A percentile compares a stretch with the other conserved stretches of the same genome.
Evolutionary conservation across 2,113 vertebrate species (phyloP).

Genomic region (Megaptera novaeangliae): DNA sequence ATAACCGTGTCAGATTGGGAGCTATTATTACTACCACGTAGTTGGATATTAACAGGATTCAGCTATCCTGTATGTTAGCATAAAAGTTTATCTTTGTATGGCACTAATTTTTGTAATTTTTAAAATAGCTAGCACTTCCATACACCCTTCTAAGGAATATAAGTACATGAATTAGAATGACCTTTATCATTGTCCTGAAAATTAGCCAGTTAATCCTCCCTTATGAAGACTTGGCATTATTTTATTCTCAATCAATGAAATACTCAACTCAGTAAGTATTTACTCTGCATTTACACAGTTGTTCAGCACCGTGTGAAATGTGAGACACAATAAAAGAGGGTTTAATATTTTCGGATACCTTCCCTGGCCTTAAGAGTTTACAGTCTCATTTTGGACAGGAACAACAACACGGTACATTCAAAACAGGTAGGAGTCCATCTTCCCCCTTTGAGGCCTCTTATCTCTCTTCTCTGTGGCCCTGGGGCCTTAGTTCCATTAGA

Average conservation of each 20-base stretch:
- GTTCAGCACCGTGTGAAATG: neutral
- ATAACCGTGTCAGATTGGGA: slow-evolving; percentile 13
- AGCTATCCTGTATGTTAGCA: slow-evolving; percentile 1
- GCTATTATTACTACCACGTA: slow-evolving; percentile 23
- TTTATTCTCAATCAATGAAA: slow-evolving; percentile 6
- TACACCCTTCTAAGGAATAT: neutral
- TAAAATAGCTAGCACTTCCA: slow-evolving; percentile 20
- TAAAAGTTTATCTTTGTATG: slow-evolving; percentile 19
- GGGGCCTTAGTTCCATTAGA: slow-evolving; percentile 2
- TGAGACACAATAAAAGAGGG: neutral
- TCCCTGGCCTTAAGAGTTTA: neutral
- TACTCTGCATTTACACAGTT: slow-evolving; percentile 7
- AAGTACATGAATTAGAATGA: slow-evolving; percentile 7
- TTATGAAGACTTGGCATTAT: neutral
- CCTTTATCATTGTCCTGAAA: slow-evolving; percentile 36
- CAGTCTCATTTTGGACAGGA: neutral
- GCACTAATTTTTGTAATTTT: slow-evolving; percentile 28
- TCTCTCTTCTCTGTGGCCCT: neutral
- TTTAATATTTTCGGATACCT: slow-evolving; percentile 9
- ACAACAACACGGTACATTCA: neutral
- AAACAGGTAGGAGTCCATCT: neutral
- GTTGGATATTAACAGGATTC: slow-evolving; percentile 44
- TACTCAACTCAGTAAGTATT: slow-evolving; percentile 1
- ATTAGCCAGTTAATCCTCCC: slow-evolving; percentile 22
- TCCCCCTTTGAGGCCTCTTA: neutral